These are phyloP conservation scores for Eulemur macaco DNA, from an alignment of 2,113 vertebrate species.

Conservation along the genomic window DNA sequence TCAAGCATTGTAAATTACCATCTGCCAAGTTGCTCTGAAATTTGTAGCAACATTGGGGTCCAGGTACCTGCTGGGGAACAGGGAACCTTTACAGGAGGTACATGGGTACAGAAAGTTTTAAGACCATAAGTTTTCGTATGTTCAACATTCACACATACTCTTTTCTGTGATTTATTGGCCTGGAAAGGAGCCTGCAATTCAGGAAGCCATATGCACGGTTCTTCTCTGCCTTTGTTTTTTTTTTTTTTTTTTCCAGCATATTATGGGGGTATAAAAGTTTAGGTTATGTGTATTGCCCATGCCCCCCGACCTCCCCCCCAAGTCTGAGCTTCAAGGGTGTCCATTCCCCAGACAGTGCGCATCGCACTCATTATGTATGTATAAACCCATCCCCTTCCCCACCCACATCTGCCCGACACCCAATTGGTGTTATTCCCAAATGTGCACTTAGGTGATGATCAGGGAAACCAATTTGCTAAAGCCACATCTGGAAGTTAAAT, in stretches of 20 bases:
- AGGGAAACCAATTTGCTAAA: too few relatives aligned
- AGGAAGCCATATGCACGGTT: background rate
- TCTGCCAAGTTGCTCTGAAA: background rate
- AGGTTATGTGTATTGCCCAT: too few relatives aligned
- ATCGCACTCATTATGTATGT: too few relatives aligned
- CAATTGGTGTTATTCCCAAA: too few relatives aligned
- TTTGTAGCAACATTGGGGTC: background rate
- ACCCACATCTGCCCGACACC: too few relatives aligned
- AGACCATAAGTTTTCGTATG: background rate
- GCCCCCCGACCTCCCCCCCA: too few relatives aligned
- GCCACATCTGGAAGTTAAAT: constrained; percentile 29
- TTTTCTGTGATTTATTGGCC: background rate
- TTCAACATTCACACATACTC: background rate
- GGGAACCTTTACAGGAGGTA: background rate
- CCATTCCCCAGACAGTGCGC: too few relatives aligned
- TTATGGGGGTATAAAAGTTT: too few relatives aligned
- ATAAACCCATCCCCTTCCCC: too few relatives aligned
- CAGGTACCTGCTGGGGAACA: background rate
- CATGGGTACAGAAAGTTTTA: background rate
- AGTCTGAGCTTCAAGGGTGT: too few relatives aligned
- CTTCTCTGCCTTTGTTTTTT: background rate
- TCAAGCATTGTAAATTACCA: background rate
- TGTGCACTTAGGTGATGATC: too few relatives aligned
- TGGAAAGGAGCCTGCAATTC: background rate
- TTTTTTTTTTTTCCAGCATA: too few relatives aligned